phyloP scores from a whole-genome alignment of 2,888 invertebrate species.

The Drosophila robusta region DNA sequence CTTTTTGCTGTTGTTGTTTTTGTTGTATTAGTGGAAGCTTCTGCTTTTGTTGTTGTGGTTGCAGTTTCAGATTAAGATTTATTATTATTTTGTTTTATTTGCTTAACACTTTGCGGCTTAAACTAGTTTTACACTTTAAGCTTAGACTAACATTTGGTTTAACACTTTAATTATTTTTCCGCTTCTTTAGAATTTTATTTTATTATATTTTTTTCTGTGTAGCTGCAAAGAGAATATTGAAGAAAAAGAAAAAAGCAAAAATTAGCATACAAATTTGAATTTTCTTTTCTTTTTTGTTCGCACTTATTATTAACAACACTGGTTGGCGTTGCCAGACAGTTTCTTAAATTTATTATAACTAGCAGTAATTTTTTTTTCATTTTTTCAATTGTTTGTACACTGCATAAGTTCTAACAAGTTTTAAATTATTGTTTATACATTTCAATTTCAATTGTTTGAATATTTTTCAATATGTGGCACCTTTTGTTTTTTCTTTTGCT shows the following conservation, averaged over 20 bases:
- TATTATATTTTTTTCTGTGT: constrained; percentile 37
- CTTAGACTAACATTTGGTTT: constrained; percentile 79
- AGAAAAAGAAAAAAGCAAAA: constrained; percentile 46
- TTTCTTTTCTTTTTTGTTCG: constrained; percentile 12
- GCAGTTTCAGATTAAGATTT: constrained; percentile 17
- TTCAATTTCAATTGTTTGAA: not conserved
- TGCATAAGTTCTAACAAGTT: not conserved
- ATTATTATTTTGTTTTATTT: constrained; percentile 14
- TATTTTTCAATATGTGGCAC: not conserved
- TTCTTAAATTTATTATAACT: constrained; percentile 2
- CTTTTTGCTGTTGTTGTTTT: constrained; percentile 8
- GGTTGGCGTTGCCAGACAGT: constrained; percentile 10
- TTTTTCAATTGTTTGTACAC: not conserved
- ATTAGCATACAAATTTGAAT: constrained; percentile 50
- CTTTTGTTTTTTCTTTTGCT: constrained; percentile 20
- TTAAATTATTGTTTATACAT: not conserved
- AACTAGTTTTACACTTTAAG: constrained; percentile 75
- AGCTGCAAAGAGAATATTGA: constrained; percentile 65
- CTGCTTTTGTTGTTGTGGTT: constrained; percentile 14
- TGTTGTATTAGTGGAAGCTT: constrained; percentile 53
- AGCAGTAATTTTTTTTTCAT: not conserved
- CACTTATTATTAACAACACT: constrained; percentile 1
- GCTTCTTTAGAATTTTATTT: constrained; percentile 29
- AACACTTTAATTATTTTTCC: constrained; percentile 60
- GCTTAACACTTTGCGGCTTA: constrained; percentile 60